Evolutionary conservation across 2,888 invertebrate genomes (phyloP).

Genomic region (Andrena flavipes): DNA sequence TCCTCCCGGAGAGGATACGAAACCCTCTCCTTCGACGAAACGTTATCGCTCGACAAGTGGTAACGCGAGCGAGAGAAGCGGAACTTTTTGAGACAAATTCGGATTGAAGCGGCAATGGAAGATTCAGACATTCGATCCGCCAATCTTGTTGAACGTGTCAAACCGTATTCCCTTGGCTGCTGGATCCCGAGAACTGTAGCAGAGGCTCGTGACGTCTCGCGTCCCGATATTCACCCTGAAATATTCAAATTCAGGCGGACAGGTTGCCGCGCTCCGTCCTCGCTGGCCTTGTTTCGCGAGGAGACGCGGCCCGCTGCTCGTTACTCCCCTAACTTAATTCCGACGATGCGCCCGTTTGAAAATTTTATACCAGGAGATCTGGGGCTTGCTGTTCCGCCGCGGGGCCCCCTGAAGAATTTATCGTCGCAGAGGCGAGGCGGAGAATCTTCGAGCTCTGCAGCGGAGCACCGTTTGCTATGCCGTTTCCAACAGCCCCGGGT

Average conservation of each 20-base stretch:
- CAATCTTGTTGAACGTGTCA: constrained; percentile 47
- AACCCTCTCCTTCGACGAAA: not conserved
- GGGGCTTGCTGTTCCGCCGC: not conserved
- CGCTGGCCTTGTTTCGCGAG: not conserved
- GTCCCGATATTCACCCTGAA: constrained; percentile 29
- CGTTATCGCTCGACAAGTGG: constrained; percentile 13
- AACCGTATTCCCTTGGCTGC: constrained; percentile 16
- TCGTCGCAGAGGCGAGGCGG: not conserved
- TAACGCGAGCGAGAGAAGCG: constrained; percentile 5
- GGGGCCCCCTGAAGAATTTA: not conserved
- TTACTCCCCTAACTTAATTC: not conserved
- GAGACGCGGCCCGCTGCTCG: not conserved
- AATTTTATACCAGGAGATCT: too few species aligned
- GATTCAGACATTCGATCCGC: constrained; percentile 9
- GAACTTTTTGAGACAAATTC: not conserved
- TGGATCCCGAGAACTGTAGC: not conserved
- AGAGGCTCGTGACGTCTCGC: constrained; percentile 13
- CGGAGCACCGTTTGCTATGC: too few species aligned
- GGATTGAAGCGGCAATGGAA: constrained; percentile 3
- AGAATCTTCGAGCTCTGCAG: not conserved
- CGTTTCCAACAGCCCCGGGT: too few species aligned
- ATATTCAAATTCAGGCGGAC: constrained; percentile 23
- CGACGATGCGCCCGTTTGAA: too few species aligned
- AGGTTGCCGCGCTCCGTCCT: not conserved
- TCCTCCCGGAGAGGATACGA: not conserved